Conservation (phyloP, 2,797 vertebrate genomes). For the Sebastes kiyomatsui region DNA sequence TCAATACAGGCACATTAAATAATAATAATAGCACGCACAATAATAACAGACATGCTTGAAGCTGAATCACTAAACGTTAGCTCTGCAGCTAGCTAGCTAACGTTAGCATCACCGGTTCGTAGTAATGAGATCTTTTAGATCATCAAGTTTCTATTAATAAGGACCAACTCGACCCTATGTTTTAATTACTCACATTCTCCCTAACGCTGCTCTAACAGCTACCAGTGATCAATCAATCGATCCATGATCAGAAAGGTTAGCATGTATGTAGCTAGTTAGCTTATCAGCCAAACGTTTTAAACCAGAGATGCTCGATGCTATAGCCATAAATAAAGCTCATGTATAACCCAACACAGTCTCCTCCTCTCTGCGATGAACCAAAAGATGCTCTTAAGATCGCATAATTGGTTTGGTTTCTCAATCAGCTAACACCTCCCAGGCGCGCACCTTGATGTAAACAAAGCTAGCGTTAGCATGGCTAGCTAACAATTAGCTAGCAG, state of each 20-base stretch:
- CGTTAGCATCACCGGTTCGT: conserved; percentile 60
- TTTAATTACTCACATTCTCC: conserved; percentile 33
- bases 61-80: conserved; percentile 55
- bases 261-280: conserved; percentile 65
- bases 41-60: conserved; percentile 50
- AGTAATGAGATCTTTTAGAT: background rate
- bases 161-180: background rate
- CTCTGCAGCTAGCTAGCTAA: conserved; percentile 58
- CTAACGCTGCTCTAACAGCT: background rate
- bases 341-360: background rate
- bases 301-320: background rate
- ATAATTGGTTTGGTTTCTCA: conserved; percentile 27
- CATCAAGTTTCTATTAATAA: background rate
- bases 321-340: conserved; percentile 22
- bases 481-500: conserved; percentile 56
- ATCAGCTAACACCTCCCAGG: conserved; percentile 45
- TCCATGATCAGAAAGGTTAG: conserved; percentile 68
- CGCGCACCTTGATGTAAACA: conserved; percentile 82
- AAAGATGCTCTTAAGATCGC: background rate
- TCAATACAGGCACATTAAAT: conserved; percentile 42
- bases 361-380: background rate
- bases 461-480: conserved; percentile 75
- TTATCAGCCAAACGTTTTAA: conserved; percentile 45
- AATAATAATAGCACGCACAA: conserved; percentile 29
- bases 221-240: conserved; percentile 20